Evolutionary conservation across 2,888 invertebrate genomes (phyloP).

Genomic region (Neuroscelio doddi): DNA sequence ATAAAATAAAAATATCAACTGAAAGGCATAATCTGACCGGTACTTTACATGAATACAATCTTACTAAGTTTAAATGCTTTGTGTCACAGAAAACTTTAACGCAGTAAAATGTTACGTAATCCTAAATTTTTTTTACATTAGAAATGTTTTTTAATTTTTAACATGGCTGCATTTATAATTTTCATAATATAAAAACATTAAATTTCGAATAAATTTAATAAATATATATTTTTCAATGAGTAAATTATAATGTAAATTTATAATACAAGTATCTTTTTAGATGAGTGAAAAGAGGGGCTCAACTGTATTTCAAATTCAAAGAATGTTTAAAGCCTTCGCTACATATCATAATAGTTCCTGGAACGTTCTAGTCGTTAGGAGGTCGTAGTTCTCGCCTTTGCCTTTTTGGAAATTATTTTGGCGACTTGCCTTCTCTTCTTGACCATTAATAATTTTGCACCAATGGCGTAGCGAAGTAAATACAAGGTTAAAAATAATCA

Average conservation of each 20-base stretch:
- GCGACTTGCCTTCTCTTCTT: slow-evolving; percentile 11
- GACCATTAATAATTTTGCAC: slow-evolving; percentile 17
- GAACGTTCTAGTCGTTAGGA: slow-evolving; percentile 25
- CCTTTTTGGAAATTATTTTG: slow-evolving; percentile 36
- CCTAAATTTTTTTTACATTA: no score
- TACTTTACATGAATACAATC: slow-evolving; percentile 15
- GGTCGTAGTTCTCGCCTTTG: slow-evolving; percentile 11
- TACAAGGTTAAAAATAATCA: slow-evolving; percentile 9
- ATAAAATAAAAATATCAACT: slow-evolving; percentile 47
- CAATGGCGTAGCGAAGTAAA: slow-evolving; percentile 2
- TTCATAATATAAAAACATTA: no score
- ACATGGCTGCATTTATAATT: no score
- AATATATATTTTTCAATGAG: neutral
- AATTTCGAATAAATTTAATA: no score
- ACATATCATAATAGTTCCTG: slow-evolving; percentile 32
- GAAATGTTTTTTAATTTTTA: no score
- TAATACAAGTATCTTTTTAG: no score
- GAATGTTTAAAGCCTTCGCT: slow-evolving; percentile 9
- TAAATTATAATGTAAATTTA: neutral
- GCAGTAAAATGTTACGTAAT: no score
- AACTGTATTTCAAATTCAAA: slow-evolving; percentile 21
- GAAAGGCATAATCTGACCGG: slow-evolving; percentile 37
- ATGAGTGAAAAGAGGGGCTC: neutral
- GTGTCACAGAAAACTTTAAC: no score
- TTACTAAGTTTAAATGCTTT: neutral